Percentiles rank a stretch among this genome's conserved stretches.
phyloP scores from a whole-genome alignment of 2,113 vertebrate species.

The Poeciliopsis prolifica region DNA sequence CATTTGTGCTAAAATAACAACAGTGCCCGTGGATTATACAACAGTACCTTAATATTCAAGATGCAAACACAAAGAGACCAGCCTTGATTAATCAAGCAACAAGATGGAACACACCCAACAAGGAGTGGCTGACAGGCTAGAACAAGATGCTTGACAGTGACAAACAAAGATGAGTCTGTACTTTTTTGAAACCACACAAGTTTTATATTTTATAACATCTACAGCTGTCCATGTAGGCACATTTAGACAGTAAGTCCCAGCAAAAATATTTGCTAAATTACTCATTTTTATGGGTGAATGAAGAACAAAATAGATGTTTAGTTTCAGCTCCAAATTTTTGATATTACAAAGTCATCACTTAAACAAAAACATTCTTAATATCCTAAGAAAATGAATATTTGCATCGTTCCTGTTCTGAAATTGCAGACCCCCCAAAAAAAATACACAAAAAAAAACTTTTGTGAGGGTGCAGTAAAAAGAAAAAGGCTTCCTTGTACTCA shows the following conservation, averaged over 20 bases:
- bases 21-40: too few relatives aligned
- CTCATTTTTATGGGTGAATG: background rate
- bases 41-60: background rate
- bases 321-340: background rate
- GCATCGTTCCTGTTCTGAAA: conserved; percentile 24
- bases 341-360: background rate
- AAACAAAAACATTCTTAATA: background rate
- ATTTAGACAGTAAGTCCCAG: background rate
- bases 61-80: background rate
- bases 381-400: background rate
- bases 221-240: background rate
- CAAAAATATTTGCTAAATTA: background rate
- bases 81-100: conserved; percentile 11
- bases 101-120: conserved; percentile 10
- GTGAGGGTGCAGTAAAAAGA: conserved; percentile 50
- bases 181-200: background rate
- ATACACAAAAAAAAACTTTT: conserved; percentile 41
- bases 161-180: background rate
- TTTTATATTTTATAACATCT: background rate
- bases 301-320: background rate
- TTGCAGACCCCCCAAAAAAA: conserved; percentile 26
- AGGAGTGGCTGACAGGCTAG: conserved; percentile 28
- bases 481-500: conserved; percentile 71
- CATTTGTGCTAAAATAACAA: background rate
- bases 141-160: conserved; percentile 15